Evolutionary conservation across 2,888 invertebrate species (phyloP).

Genomic region (Sarcophaga carnaria): DNA sequence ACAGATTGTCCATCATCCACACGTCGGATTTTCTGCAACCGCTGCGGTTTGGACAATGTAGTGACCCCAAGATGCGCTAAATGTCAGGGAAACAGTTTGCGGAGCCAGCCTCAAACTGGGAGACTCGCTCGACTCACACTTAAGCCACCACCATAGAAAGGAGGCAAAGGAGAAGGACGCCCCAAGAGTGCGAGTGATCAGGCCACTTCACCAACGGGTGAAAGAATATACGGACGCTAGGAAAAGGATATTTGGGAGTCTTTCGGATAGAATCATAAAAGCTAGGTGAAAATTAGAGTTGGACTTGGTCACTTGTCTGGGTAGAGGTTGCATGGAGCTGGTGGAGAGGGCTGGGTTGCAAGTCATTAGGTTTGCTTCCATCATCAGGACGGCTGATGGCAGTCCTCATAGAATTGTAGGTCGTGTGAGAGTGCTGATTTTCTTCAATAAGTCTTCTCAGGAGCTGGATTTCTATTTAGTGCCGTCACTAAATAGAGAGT

Average conservation of each 20-base stretch:
- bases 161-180: too few relatives aligned
- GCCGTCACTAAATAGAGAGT: constrained; percentile 9
- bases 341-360: background rate
- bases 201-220: background rate
- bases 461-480: constrained; percentile 32
- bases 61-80: too few relatives aligned
- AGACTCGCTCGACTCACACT: too few relatives aligned
- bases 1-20: too few relatives aligned
- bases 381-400: constrained; percentile 23
- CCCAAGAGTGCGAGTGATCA: background rate
- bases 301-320: background rate
- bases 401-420: background rate
- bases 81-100: too few relatives aligned
- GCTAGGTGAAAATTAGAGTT: background rate
- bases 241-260: background rate
- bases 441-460: background rate
- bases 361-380: background rate
- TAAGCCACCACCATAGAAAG: background rate
- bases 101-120: too few relatives aligned
- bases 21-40: too few relatives aligned
- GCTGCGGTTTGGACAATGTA: too few relatives aligned
- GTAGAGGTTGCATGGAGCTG: background rate
- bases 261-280: background rate
- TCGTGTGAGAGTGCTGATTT: background rate
- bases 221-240: background rate